Conservation (phyloP, 2,797 vertebrate genomes). For the Balearica regulorum region DNA sequence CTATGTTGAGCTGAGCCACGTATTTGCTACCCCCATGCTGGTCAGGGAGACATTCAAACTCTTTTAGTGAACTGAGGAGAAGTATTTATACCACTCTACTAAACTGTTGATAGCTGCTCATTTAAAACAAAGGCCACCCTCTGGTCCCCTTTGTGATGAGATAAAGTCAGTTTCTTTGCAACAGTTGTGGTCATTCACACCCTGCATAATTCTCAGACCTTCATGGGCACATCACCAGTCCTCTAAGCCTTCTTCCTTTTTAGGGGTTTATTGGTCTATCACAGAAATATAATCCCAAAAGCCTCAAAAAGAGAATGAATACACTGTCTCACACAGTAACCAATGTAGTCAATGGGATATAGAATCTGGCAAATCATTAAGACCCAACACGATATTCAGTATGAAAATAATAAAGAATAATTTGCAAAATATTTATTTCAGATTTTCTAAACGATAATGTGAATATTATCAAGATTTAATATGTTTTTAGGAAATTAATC, state of each 20-base stretch:
- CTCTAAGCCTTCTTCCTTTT: neutral
- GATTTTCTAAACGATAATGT: neutral
- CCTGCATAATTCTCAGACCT: neutral
- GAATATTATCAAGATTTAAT: neutral
- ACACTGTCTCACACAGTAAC: neutral
- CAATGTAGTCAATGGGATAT: neutral
- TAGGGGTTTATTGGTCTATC: neutral
- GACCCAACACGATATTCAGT: neutral
- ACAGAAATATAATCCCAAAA: neutral
- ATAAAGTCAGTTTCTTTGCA: neutral
- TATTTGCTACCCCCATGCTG: neutral
- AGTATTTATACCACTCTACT: neutral
- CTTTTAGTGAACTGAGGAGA: neutral
- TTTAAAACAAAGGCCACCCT: neutral
- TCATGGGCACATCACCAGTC: accelerated
- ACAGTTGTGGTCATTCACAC: neutral
- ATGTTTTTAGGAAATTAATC: neutral
- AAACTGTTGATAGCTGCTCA: neutral
- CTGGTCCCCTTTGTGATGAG: neutral
- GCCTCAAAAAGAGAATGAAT: neutral
- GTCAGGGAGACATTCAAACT: neutral
- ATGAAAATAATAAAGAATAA: neutral
- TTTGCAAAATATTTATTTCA: neutral
- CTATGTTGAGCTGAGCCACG: neutral
- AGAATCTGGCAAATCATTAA: neutral